Conservation (phyloP, 2,888 invertebrate genomes). For the Heliothis peltigera region DNA sequence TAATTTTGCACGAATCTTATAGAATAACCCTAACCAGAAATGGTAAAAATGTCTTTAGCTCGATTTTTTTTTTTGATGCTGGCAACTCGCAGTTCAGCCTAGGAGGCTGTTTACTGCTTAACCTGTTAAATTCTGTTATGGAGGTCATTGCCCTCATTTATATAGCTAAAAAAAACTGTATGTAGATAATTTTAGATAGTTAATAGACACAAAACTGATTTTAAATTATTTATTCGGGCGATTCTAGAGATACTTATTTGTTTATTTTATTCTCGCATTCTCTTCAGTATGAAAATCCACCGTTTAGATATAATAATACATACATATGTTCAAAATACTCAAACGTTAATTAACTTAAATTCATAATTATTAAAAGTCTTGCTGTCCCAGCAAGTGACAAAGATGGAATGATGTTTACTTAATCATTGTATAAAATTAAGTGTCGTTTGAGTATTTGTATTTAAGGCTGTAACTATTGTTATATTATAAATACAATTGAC, state of each 20-base stretch:
- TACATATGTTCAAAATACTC: background rate
- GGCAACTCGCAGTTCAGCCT: no score
- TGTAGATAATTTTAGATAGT: no score
- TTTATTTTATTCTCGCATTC: no score
- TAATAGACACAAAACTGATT: background rate
- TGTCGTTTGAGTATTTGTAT: slow-evolving; percentile 2
- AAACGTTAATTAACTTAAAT: background rate
- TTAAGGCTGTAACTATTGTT: slow-evolving; percentile 38
- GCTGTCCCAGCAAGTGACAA: background rate
- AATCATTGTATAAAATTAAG: background rate
- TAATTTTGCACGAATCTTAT: background rate
- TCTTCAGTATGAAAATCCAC: slow-evolving; percentile 26
- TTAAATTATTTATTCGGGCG: no score
- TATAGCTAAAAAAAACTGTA: slow-evolving; percentile 1
- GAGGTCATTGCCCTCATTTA: slow-evolving; percentile 10
- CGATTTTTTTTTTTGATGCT: no score
- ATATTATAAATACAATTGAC: slow-evolving; percentile 58
- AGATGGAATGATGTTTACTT: background rate
- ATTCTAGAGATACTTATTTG: no score
- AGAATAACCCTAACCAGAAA: background rate
- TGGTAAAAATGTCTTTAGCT: background rate
- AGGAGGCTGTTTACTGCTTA: no score
- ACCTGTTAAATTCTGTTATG: slow-evolving; percentile 2
- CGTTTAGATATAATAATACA: background rate
- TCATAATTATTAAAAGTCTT: background rate